A percentile compares a stretch with the other conserved stretches of the same genome.
These are phyloP conservation scores for Chionis minor DNA, from an alignment of 2,113 vertebrate species.

Conservation along the genomic window DNA sequence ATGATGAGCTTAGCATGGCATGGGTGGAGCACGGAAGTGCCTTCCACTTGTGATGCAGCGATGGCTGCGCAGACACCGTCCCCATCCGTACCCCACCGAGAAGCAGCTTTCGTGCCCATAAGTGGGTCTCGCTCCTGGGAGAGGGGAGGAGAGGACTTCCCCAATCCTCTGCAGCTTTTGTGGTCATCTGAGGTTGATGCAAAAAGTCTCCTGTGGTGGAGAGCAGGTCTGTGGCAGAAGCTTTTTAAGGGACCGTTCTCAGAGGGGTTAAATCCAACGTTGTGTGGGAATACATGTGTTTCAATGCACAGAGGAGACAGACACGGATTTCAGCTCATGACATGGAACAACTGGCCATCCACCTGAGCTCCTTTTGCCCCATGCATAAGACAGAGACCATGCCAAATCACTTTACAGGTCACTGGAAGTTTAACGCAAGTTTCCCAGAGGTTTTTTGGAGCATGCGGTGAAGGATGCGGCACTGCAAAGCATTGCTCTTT, in stretches of 20 bases:
- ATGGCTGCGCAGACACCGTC: not conserved
- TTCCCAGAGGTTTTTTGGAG: not conserved
- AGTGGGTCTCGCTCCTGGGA: not conserved
- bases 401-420: not conserved
- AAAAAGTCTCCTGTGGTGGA: not conserved
- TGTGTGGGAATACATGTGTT: rapidly evolving
- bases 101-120: not conserved
- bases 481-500: not conserved
- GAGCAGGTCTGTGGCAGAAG: not conserved
- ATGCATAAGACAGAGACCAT: rapidly evolving
- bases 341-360: not conserved
- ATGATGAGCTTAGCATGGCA: not conserved
- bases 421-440: not conserved
- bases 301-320: not conserved
- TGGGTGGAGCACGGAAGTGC: not conserved
- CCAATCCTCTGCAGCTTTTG: not conserved
- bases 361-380: not conserved
- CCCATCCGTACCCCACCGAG: too few relatives aligned
- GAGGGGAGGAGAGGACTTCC: not conserved
- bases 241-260: not conserved
- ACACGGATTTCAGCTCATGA: rapidly evolving
- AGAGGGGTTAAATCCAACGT: not conserved
- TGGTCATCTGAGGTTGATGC: not conserved
- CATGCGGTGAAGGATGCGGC: not conserved
- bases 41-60: not conserved